Conservation (phyloP, 2,888 invertebrate species). For the Epiblema foenella region DNA sequence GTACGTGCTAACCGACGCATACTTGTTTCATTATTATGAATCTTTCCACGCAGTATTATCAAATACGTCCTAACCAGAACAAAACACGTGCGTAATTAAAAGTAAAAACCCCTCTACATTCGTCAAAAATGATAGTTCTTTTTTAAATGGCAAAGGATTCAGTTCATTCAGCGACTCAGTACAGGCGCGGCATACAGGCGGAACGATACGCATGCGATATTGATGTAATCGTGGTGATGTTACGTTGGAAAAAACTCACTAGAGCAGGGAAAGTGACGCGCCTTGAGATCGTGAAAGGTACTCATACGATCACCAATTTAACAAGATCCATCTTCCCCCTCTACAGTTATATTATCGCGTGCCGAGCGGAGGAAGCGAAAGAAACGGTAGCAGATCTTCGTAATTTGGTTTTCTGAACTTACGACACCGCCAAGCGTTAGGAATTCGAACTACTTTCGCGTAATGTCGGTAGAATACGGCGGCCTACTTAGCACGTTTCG, state of each 20-base stretch:
- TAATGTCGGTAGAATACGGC: constrained; percentile 76
- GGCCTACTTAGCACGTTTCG: constrained; percentile 65
- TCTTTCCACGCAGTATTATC: constrained; percentile 40
- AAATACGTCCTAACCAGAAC: constrained; percentile 36
- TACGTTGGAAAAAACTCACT: constrained; percentile 81
- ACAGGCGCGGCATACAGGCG: constrained; percentile 70
- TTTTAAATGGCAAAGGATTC: constrained; percentile 32
- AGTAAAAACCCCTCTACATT: constrained; percentile 7
- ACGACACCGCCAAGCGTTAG: constrained; percentile 79
- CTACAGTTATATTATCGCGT: constrained; percentile 46
- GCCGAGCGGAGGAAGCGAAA: constrained; percentile 50
- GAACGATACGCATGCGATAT: constrained; percentile 78
- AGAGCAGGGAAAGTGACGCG: constrained; percentile 82
- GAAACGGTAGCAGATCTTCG: constrained; percentile 66
- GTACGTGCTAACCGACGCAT: constrained; percentile 40
- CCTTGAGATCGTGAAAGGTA: constrained; percentile 83
- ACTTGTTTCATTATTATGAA: constrained; percentile 42
- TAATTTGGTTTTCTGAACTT: constrained; percentile 68
- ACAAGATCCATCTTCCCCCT: constrained; percentile 63
- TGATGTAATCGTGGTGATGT: constrained; percentile 79
- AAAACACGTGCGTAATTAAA: constrained; percentile 35
- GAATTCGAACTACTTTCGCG: constrained; percentile 84
- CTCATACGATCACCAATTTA: constrained; percentile 68
- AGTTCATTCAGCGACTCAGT: constrained; percentile 44
- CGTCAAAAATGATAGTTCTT: constrained; percentile 27